phyloP scores from a whole-genome alignment of 2,113 vertebrate genomes.

The Upupa epops region DNA sequence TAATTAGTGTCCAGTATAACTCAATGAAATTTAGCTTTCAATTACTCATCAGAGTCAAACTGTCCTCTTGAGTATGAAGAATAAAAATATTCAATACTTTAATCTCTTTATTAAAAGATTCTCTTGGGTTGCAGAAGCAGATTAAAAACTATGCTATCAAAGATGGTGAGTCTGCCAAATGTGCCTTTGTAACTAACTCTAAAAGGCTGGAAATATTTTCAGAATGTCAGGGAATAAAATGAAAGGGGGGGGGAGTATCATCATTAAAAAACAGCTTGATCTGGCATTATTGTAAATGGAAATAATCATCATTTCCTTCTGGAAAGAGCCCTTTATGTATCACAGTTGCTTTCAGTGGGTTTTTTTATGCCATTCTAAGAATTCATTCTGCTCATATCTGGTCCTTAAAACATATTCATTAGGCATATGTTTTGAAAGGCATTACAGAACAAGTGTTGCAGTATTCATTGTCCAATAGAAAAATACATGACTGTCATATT shows the following conservation, averaged over 20 bases:
- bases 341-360: background rate
- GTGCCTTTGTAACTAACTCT: conserved; percentile 18
- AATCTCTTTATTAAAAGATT: conserved; percentile 66
- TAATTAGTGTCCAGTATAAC: conserved; percentile 16
- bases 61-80: background rate
- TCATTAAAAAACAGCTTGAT: background rate
- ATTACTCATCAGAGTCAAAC: conserved; percentile 38
- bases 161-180: conserved; percentile 22
- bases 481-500: background rate
- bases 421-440: background rate
- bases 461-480: background rate
- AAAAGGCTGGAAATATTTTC: conserved; percentile 35
- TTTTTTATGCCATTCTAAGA: background rate
- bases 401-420: background rate
- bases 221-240: conserved; percentile 4
- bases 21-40: conserved; percentile 13
- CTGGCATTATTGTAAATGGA: background rate
- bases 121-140: conserved; percentile 25
- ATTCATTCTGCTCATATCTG: conserved; percentile 1
- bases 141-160: conserved; percentile 56
- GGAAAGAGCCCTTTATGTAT: background rate
- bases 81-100: conserved; percentile 52
- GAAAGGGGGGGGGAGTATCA: background rate
- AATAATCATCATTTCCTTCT: conserved; percentile 3
- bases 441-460: background rate